Percentiles rank a stretch among this genome's conserved stretches.
These are phyloP conservation scores for Patella pellucida DNA, from an alignment of 2,888 invertebrate species.

Conservation along the genomic window DNA sequence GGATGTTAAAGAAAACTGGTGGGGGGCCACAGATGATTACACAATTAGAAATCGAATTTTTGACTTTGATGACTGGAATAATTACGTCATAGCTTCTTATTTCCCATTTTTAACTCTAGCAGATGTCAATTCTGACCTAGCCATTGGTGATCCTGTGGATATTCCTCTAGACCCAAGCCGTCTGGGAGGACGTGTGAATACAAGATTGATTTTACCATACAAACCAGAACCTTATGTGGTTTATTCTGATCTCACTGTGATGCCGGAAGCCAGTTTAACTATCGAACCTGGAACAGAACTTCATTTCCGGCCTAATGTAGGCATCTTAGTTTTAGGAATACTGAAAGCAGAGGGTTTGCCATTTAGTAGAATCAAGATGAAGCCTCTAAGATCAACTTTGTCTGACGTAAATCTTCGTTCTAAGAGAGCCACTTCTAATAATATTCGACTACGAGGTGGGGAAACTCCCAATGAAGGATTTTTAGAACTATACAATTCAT, in stretches of 20 bases:
- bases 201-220: slow-evolving; percentile 67
- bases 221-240: slow-evolving; percentile 72
- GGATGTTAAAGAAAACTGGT: slow-evolving; percentile 95
- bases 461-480: slow-evolving; percentile 83
- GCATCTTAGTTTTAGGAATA: slow-evolving; percentile 92
- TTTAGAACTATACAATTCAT: slow-evolving; percentile 93
- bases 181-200: slow-evolving; percentile 76
- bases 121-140: slow-evolving; percentile 47
- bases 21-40: slow-evolving; percentile 85
- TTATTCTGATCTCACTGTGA: slow-evolving; percentile 92
- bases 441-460: slow-evolving; percentile 81
- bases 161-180: slow-evolving; percentile 51
- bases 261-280: slow-evolving; percentile 90
- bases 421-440: slow-evolving; percentile 18
- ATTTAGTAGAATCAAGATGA: slow-evolving; percentile 51
- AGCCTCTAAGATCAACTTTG: slow-evolving; percentile 30
- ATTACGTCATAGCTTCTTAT: slow-evolving; percentile 92
- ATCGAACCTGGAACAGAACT: slow-evolving; percentile 90
- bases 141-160: slow-evolving; percentile 48
- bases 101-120: slow-evolving; percentile 85
- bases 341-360: slow-evolving; percentile 84
- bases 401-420: not conserved
- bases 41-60: slow-evolving; percentile 88
- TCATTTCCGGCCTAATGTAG: slow-evolving; percentile 95
- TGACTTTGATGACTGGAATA: slow-evolving; percentile 99